Evolutionary conservation across 1,140 invertebrate species (phyloP).

Genomic region (Drosophila kurseongensis): DNA sequence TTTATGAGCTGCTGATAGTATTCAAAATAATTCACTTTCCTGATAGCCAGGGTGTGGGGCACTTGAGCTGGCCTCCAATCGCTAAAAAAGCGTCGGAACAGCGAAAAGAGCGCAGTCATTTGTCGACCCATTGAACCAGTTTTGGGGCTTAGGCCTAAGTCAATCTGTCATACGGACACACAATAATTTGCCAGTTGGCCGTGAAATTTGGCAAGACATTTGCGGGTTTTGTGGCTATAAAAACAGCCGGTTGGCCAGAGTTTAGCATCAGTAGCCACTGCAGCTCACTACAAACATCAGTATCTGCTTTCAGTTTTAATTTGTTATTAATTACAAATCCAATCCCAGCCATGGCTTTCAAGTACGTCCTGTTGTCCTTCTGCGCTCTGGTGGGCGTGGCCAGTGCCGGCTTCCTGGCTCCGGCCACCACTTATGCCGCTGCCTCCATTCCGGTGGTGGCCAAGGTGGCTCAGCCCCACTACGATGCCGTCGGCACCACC

Average conservation of each 20-base stretch:
- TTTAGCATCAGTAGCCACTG: constrained; percentile 64
- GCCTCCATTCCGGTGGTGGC: constrained; percentile 70
- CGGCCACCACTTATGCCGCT: constrained; percentile 60
- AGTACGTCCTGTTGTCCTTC: constrained; percentile 84
- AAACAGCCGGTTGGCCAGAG: constrained; percentile 32
- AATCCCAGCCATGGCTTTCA: constrained; percentile 73
- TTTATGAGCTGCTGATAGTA: constrained; percentile 78
- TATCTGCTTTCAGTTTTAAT: constrained; percentile 1
- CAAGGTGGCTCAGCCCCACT: constrained; percentile 84
- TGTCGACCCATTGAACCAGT: constrained; percentile 70
- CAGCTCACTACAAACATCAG: constrained; percentile 49
- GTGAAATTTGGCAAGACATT: constrained; percentile 66
- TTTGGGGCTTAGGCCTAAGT: constrained; percentile 75
- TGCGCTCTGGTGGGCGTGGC: constrained; percentile 84
- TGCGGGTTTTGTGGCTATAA: constrained; percentile 53
- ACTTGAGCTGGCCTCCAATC: constrained; percentile 42
- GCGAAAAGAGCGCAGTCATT: constrained; percentile 44
- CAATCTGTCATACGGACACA: constrained; percentile 56
- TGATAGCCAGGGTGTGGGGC: constrained; percentile 16
- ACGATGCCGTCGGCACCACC: constrained; percentile 85
- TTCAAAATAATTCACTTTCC: constrained; percentile 77
- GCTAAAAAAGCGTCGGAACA: background rate
- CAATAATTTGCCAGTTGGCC: constrained; percentile 33
- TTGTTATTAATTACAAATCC: background rate
- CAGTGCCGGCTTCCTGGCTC: constrained; percentile 81